Percentiles rank a stretch among this genome's conserved stretches.
These are phyloP conservation scores for Entelurus aequoreus DNA, from an alignment of 2,113 vertebrate species.

Conservation along the genomic window DNA sequence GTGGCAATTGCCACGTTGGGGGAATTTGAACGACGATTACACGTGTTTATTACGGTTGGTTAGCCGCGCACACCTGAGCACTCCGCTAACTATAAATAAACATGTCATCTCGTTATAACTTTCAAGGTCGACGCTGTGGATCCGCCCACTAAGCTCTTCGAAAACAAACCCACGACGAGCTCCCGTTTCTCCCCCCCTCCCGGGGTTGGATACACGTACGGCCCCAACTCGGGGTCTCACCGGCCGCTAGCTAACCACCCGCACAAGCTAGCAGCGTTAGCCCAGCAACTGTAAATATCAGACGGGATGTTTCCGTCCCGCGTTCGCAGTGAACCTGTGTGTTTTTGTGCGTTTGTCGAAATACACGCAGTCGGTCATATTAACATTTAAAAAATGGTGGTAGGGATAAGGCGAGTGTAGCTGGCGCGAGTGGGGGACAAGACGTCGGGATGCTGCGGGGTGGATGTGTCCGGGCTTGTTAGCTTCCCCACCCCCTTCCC, in stretches of 20 bases:
- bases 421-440: slow-evolving; percentile 6
- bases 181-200: neutral
- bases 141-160: slow-evolving; percentile 21
- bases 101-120: slow-evolving; percentile 29
- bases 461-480: slow-evolving; percentile 7
- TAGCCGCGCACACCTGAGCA: slow-evolving; percentile 7
- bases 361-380: neutral
- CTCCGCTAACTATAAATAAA: slow-evolving; percentile 31
- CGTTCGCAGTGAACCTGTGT: neutral
- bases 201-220: neutral
- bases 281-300: slow-evolving; percentile 27
- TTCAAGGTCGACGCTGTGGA: slow-evolving; percentile 54
- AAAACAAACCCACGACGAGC: neutral
- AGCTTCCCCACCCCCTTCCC: neutral
- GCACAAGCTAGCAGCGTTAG: slow-evolving; percentile 21
- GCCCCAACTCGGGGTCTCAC: slow-evolving; percentile 12
- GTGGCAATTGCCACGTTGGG: neutral
- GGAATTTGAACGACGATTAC: neutral
- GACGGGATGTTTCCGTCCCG: neutral
- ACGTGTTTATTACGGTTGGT: neutral
- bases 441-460: slow-evolving; percentile 48
- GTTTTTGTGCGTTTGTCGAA: neutral
- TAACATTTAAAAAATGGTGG: neutral
- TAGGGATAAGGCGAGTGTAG: neutral
- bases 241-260: slow-evolving; percentile 19